phyloP scores from a whole-genome alignment of 2,888 invertebrate genomes.

The Phasia obesa region DNA sequence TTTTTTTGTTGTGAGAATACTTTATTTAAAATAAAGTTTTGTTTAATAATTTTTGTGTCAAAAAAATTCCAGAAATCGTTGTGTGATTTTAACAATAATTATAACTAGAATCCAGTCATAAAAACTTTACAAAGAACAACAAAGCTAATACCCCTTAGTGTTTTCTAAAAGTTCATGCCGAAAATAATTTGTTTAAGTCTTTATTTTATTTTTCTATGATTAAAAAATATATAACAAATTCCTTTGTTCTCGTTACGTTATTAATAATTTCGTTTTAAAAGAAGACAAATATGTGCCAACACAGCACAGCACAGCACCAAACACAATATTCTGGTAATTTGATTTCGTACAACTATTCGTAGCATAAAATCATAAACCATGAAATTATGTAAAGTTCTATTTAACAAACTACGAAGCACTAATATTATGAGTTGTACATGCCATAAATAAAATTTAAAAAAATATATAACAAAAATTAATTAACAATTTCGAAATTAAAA shows the following conservation, averaged over 20 bases:
- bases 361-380: slow-evolving; percentile 65
- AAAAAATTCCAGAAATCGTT: too few species aligned
- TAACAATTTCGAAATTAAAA: too few species aligned
- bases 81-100: too few species aligned
- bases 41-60: too few species aligned
- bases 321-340: not conserved
- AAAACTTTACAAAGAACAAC: not conserved
- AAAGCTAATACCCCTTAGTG: not conserved
- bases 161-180: slow-evolving; percentile 56
- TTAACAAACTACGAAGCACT: slow-evolving; percentile 26
- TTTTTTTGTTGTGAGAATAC: too few species aligned
- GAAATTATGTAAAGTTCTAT: slow-evolving; percentile 56
- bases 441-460: not conserved
- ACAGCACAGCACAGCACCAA: too few species aligned
- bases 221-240: not conserved
- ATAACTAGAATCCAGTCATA: not conserved
- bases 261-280: slow-evolving; percentile 27
- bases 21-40: too few species aligned
- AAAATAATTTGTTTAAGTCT: slow-evolving; percentile 47
- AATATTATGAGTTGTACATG: not conserved
- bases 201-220: slow-evolving; percentile 34
- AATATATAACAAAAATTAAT: not conserved
- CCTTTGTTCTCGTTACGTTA: not conserved
- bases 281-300: slow-evolving; percentile 55
- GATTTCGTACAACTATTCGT: slow-evolving; percentile 18